Conservation (phyloP, 30 jellyfish, hydroid and myxozoan species). For the Hydractinia symbiolongicarpus region DNA sequence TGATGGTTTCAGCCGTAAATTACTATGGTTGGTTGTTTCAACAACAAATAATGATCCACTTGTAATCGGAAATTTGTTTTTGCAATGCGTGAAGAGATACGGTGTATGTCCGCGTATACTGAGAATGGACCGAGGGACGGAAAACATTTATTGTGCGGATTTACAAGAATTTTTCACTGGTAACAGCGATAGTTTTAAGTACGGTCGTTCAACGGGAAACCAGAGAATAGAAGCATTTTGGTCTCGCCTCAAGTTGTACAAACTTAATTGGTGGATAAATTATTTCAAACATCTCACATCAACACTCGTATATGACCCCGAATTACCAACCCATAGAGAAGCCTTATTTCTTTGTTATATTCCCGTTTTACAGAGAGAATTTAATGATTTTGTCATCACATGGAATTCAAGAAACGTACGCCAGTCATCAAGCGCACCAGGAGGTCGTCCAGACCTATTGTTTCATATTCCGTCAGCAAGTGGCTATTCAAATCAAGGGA, state of each 20-base stretch:
- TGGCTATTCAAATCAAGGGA: conserved; percentile 1
- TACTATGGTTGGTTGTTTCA: too few relatives aligned
- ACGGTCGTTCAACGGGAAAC: conserved; percentile 7
- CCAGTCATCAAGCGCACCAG: too few relatives aligned
- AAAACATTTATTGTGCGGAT: not conserved
- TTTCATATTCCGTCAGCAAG: not conserved
- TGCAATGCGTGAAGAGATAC: too few relatives aligned
- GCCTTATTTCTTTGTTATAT: conserved; percentile 10
- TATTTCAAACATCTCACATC: not conserved
- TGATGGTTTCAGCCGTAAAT: too few relatives aligned
- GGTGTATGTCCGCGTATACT: too few relatives aligned
- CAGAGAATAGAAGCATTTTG: conserved; percentile 1
- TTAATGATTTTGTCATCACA: conserved; percentile 5
- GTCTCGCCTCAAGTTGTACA: not conserved
- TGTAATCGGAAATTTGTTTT: too few relatives aligned
- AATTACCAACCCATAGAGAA: not conserved
- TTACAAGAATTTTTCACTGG: not conserved
- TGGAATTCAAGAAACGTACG: too few relatives aligned
- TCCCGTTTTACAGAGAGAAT: conserved; percentile 11
- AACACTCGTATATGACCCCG: not conserved
- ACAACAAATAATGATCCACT: too few relatives aligned
- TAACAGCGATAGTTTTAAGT: not conserved
- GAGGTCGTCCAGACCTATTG: not conserved
- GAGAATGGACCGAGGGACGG: conserved; percentile 4
- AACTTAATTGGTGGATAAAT: conserved; percentile 5